Base-by-base conservation (phyloP, 2,113 vertebrate genomes). In the Dromas ardeola region DNA sequence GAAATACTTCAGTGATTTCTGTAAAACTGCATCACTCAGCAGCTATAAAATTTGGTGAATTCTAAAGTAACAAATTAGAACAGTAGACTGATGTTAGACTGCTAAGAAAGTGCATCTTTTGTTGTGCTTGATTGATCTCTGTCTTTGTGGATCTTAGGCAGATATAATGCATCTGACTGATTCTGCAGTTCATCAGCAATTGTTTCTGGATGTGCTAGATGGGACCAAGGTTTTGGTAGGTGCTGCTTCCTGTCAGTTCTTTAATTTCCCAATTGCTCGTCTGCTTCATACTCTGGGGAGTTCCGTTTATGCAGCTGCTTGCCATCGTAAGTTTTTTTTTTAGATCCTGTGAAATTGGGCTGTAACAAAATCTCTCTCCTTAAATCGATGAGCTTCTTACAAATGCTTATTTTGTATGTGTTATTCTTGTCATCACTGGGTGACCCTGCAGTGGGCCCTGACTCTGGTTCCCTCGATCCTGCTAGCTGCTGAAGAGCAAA, bases 131-230 rank as follows among this genome's bases (percentile, higher is more conserved):
- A 63, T 8, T 79, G 36, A 29, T 59, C 9, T 84, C 56, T 85
- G 32, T 95, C 55, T 81, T 69, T 78, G 59, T 55, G 71, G 42
- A 22, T 72, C 71, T 22, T 76, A 99, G 99, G 98, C 98, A 0
- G 99, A 99, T 65, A 98, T 99, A 81, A 99, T 99, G 99, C 99
- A 99, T 66, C 96, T 99, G 80, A 99, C 98, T 1, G 99, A 99
- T 17, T 85, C 98, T 26, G 94, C 97, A 4, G 97, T 99, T 69
- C 98, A 96, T 56, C 98, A 98, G 88, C 99, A 99, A 62, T 98
- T 99, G n/a, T 99, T 99, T 96, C 98, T 99, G 96, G 99, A 99
- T 8, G 99, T 99, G 67, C 98, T 99, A 15, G 98, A 98, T 14
- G 98, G 98, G 32, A 98, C 99, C 92, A 99, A 98, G 98, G 99